phyloP scores from a whole-genome alignment of 2,113 vertebrate species.

The Alligator mississippiensis region DNA sequence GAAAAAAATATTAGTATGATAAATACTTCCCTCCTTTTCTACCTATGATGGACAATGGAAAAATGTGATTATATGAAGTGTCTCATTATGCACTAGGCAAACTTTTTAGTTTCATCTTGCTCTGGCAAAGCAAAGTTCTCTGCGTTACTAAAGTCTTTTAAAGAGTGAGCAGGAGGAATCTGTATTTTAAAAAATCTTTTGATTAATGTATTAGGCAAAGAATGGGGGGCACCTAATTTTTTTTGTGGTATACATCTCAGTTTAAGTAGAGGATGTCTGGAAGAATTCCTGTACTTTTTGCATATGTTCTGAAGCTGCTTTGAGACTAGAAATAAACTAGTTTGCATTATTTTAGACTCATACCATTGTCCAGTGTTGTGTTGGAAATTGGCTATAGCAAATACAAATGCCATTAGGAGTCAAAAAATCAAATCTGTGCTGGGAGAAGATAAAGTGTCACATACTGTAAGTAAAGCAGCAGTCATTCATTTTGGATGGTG shows the following conservation, averaged over 20 bases:
- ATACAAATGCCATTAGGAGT: not conserved
- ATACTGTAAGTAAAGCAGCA: not conserved
- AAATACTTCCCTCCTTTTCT: not conserved
- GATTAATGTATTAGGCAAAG: not conserved
- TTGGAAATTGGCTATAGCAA: not conserved
- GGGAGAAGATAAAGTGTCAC: not conserved
- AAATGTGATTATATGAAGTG: not conserved
- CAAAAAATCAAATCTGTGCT: not conserved
- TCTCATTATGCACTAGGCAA: not conserved
- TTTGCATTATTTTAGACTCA: not conserved
- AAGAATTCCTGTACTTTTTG: not conserved
- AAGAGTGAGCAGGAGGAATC: not conserved
- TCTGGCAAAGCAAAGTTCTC: not conserved
- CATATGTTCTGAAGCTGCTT: not conserved
- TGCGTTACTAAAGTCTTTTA: not conserved
- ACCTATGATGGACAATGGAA: too few species aligned
- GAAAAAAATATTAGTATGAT: not conserved
- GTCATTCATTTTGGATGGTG: not conserved
- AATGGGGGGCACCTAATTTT: not conserved
- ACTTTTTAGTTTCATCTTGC: not conserved
- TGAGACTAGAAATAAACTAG: not conserved
- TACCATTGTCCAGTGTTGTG: not conserved
- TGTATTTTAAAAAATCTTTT: not conserved
- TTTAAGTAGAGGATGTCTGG: not conserved
- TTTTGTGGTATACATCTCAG: not conserved